These are phyloP conservation scores for Vanessa tameamea DNA, from an alignment of 1,140 invertebrate genomes.

Conservation along the genomic window DNA sequence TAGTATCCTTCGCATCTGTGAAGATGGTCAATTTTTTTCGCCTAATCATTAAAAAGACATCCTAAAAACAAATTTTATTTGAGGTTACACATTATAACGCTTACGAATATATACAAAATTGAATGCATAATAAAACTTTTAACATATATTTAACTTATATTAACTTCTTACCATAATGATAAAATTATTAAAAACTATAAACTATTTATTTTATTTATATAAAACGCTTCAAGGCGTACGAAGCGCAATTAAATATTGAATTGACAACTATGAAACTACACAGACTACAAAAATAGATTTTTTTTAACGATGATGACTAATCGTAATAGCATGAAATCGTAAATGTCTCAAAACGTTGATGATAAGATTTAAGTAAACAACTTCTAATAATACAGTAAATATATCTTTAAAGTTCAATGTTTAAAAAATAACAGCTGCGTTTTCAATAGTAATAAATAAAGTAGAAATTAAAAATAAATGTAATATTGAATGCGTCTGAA, in stretches of 20 bases:
- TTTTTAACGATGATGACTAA: slow-evolving; percentile 29
- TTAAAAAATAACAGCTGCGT: not conserved
- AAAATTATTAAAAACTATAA: slow-evolving; percentile 68
- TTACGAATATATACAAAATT: slow-evolving; percentile 15
- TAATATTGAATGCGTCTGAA: not conserved
- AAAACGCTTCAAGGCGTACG: slow-evolving; percentile 71
- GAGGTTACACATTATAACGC: slow-evolving; percentile 62
- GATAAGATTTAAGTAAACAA: too few species aligned
- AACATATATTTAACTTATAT: slow-evolving; percentile 3
- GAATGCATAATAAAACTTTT: slow-evolving; percentile 6
- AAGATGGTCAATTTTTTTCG: slow-evolving; percentile 98
- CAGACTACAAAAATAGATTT: slow-evolving; percentile 30
- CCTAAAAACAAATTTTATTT: slow-evolving; percentile 84
- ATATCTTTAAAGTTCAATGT: too few species aligned
- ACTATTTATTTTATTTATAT: slow-evolving; percentile 62
- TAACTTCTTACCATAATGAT: slow-evolving; percentile 67
- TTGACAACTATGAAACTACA: slow-evolving; percentile 56
- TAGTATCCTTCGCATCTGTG: slow-evolving; percentile 98
- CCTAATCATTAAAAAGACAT: slow-evolving; percentile 99
- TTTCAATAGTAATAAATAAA: not conserved
- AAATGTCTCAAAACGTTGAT: not conserved
- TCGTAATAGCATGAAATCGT: slow-evolving; percentile 9
- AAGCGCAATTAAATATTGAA: slow-evolving; percentile 73
- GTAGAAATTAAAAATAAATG: not conserved
- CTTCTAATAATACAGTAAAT: too few species aligned